phyloP scores from a whole-genome alignment of 2,888 invertebrate genomes.

The Parthenolecanium corni region DNA sequence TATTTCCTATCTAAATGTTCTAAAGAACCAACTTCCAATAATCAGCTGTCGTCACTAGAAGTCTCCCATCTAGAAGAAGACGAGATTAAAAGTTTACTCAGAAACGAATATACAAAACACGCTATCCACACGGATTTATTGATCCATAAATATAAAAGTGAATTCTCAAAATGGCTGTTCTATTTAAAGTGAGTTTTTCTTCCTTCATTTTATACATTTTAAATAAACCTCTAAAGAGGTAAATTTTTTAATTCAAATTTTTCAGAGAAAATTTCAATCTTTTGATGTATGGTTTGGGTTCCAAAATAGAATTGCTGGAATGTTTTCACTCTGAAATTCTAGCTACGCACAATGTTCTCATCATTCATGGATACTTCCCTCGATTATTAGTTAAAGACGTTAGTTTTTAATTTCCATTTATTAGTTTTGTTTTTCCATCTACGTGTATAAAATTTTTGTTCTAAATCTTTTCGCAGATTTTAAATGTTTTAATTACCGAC shows the following conservation, averaged over 20 bases:
- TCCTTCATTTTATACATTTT: neutral
- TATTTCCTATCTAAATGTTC: conserved; percentile 39
- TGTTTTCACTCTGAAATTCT: conserved; percentile 56
- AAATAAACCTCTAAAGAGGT: too few relatives aligned
- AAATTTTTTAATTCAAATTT: too few relatives aligned
- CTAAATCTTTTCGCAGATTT: conserved; percentile 41
- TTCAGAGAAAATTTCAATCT: conserved; percentile 75
- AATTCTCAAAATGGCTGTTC: conserved; percentile 62
- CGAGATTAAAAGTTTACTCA: conserved; percentile 48
- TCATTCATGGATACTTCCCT: conserved; percentile 87
- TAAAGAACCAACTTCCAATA: conserved; percentile 56
- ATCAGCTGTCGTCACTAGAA: conserved; percentile 61
- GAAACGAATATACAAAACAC: conserved; percentile 41
- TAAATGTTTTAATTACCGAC: conserved; percentile 60
- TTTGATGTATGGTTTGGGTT: conserved; percentile 79
- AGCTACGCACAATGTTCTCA: conserved; percentile 54
- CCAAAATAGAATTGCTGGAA: conserved; percentile 66
- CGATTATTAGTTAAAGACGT: conserved; percentile 72
- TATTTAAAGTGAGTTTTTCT: conserved; percentile 38
- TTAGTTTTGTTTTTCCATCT: neutral
- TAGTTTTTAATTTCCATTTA: conserved; percentile 19
- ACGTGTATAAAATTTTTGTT: neutral
- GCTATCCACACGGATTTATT: conserved; percentile 46
- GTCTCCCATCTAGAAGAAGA: conserved; percentile 58
- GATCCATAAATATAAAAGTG: conserved; percentile 45